Percentiles rank a stretch among this genome's conserved stretches.
Conservation (phyloP, 2,888 invertebrate species). For the Meliscaeva auricollis region DNA sequence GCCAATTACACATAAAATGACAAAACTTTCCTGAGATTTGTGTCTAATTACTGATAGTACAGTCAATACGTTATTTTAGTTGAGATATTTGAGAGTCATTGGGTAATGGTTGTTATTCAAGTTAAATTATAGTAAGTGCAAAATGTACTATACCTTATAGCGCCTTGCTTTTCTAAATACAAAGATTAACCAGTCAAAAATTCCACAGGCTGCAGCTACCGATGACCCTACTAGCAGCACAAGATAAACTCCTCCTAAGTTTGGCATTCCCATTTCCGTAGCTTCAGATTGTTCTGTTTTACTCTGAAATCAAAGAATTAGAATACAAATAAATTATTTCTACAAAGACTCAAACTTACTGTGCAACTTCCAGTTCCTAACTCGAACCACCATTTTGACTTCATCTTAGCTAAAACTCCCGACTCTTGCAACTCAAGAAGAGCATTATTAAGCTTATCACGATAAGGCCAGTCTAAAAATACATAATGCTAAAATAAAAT, state of each 20-base stretch:
- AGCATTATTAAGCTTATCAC: constrained; percentile 91
- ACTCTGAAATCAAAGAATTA: constrained; percentile 66
- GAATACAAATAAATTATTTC: too few species aligned
- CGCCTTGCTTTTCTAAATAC: constrained; percentile 80
- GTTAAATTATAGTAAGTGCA: too few species aligned
- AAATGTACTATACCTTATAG: constrained; percentile 78
- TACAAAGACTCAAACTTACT: constrained; percentile 83
- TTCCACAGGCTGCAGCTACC: constrained; percentile 81
- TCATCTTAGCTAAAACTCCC: constrained; percentile 90
- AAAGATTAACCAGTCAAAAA: constrained; percentile 81
- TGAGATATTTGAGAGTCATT: too few species aligned
- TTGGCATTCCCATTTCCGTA: constrained; percentile 86
- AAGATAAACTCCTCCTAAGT: constrained; percentile 88
- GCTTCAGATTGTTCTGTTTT: constrained; percentile 82
- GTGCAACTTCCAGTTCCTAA: constrained; percentile 90
- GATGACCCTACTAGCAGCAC: constrained; percentile 85
- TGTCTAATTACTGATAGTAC: too few species aligned
- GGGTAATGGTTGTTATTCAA: too few species aligned
- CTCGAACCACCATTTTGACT: constrained; percentile 96
- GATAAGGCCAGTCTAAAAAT: constrained; percentile 85
- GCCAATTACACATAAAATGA: too few species aligned
- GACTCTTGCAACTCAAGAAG: constrained; percentile 93
- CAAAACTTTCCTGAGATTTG: too few species aligned
- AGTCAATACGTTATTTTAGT: too few species aligned
- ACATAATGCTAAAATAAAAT: neutral